Conservation (phyloP, 2,888 invertebrate genomes). For the Gastracanthus pulcherrimus region DNA sequence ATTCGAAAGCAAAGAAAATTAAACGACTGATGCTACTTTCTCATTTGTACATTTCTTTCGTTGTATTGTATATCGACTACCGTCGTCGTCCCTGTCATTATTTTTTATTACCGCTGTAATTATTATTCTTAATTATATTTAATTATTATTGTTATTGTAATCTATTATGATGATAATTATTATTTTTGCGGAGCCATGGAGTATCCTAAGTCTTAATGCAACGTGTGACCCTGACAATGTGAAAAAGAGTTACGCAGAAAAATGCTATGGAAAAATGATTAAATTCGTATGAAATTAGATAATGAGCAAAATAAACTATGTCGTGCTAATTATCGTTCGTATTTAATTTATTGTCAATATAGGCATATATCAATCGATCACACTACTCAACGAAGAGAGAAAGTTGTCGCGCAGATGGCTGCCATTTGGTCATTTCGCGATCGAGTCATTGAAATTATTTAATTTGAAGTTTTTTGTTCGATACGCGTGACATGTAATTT, state of each 20-base stretch:
- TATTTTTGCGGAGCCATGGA: conserved; percentile 46
- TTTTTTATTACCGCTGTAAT: background rate
- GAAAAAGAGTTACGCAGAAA: conserved; percentile 10
- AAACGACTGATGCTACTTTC: conserved; percentile 45
- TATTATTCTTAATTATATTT: conserved; percentile 19
- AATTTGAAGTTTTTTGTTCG: background rate
- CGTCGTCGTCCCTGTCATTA: conserved; percentile 18
- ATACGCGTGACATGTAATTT: background rate
- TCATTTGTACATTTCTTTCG: conserved; percentile 31
- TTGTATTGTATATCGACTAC: conserved; percentile 30
- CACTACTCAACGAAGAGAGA: background rate
- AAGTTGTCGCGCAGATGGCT: background rate
- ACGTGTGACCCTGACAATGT: conserved; percentile 31
- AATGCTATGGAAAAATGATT: conserved; percentile 19
- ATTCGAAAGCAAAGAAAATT: conserved; percentile 22
- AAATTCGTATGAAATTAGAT: conserved; percentile 46
- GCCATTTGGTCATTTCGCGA: background rate
- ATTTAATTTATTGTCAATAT: conserved; percentile 35
- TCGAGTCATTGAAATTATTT: background rate
- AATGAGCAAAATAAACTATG: conserved; percentile 49
- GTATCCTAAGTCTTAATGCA: conserved; percentile 33
- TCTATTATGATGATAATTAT: conserved; percentile 37
- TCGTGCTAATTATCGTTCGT: conserved; percentile 47
- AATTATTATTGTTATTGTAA: conserved; percentile 39
- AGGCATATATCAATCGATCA: conserved; percentile 8